Base-by-base conservation (phyloP, 2,888 invertebrate genomes). In the Netelia melanura region DNA sequence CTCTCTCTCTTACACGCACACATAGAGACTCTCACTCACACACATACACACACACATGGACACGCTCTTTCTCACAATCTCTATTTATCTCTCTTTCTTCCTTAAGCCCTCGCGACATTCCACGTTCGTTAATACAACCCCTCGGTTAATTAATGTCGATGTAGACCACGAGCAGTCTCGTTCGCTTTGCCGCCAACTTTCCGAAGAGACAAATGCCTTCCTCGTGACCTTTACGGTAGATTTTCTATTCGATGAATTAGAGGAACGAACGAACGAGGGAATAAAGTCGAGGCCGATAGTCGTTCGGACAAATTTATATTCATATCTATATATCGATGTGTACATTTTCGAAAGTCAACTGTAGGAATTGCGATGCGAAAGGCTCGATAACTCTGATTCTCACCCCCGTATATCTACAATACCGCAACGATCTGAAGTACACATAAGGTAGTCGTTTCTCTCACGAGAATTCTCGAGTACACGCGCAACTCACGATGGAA, bases 61-160 rank as follows among this genome's bases (percentile, higher is more conserved):
- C 30, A 5, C 30, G 30, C 6, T 38, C 5, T 38, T 38, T 38
- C 30, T 5, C 30, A 38, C 38, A 6, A 38, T 48, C 10, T 48
- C 48, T 5, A 10, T 14, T 1, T 14, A 14, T 48, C 48, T 48
- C 48, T 14, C 8, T 14, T 14, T 14, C 48, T 48, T 14, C 3
- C 48, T 14, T 48, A 48, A 38, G 38, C 38, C 38, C 38, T 38
- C 8, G 0, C 38, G 38, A 6, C 38, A 38, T 8, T 38, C 38
- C 38, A 38, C 38, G 61, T 80, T 83, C 74, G 77, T 79, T 75
- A 75, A 74, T 85, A 78, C 82, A 38, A 38, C 78, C 48, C n/a
- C 38, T 68, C 23, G 52, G 80, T 77, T 81, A 76, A 84, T 84
- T 70, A 38, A 38, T 71, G 79, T 25, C 48, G 76, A 21, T 11